Evolutionary conservation across 2,113 vertebrate species (phyloP).

Genomic region (Pungitius pungitius): DNA sequence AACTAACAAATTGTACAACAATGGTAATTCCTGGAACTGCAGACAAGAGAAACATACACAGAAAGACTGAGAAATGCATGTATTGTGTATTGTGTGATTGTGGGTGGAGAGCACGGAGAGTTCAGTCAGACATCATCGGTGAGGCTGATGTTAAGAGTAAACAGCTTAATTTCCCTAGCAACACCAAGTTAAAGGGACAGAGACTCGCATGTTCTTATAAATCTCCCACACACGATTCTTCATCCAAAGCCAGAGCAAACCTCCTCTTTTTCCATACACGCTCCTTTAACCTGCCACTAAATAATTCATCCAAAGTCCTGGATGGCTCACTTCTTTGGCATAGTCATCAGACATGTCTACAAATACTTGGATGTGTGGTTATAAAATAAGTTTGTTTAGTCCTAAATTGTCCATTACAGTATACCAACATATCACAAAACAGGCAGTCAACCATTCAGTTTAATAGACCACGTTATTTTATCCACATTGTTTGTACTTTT

Average conservation of each 20-base stretch:
- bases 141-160: conserved; percentile 67
- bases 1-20: not conserved
- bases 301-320: conserved; percentile 39
- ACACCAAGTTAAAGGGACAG: conserved; percentile 80
- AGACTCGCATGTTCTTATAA: conserved; percentile 37
- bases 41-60: conserved; percentile 10
- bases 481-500: not conserved
- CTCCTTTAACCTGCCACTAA: conserved; percentile 16
- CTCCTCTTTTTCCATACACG: conserved; percentile 12
- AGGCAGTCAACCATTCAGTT: not conserved
- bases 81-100: not conserved
- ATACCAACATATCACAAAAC: not conserved
- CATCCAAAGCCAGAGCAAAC: conserved; percentile 11
- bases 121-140: conserved; percentile 50
- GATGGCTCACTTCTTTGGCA: conserved; percentile 13
- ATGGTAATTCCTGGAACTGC: not conserved
- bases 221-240: conserved; percentile 40
- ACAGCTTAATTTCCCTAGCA: conserved; percentile 81
- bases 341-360: conserved; percentile 12
- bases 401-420: not conserved
- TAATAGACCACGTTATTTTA: not conserved
- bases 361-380: not conserved
- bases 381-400: conserved; percentile 1
- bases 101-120: conserved; percentile 15
- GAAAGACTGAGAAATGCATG: not conserved